Conservation (phyloP, 2,888 invertebrate genomes). For the Endomychus coccineus region DNA sequence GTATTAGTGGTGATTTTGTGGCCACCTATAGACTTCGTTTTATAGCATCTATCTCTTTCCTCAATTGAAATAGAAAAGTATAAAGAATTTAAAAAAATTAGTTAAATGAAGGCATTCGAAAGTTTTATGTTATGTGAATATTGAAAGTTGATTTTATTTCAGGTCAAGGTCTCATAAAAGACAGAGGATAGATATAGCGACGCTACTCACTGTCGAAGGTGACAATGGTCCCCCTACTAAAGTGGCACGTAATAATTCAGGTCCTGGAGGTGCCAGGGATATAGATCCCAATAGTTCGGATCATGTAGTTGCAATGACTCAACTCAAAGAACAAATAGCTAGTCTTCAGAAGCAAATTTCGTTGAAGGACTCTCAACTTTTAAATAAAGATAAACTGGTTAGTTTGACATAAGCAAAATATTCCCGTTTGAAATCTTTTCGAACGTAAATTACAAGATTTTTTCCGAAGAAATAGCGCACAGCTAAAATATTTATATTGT, state of each 20-base stretch:
- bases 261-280: conserved; percentile 43
- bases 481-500: too few species aligned
- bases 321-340: conserved; percentile 88
- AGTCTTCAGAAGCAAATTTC: conserved; percentile 80
- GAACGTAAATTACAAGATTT: too few species aligned
- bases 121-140: too few species aligned
- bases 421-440: not conserved
- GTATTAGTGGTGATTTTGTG: too few species aligned
- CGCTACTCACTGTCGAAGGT: conserved; percentile 44
- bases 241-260: conserved; percentile 42
- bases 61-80: too few species aligned
- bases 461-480: too few species aligned
- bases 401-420: conserved; percentile 24
- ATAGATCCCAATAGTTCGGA: conserved; percentile 82
- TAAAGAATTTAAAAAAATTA: too few species aligned
- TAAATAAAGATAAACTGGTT: conserved; percentile 88
- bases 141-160: too few species aligned
- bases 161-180: conserved; percentile 61
- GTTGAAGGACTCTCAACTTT: conserved; percentile 76
- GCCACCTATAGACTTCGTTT: too few species aligned
- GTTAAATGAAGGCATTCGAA: too few species aligned
- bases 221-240: conserved; percentile 48
- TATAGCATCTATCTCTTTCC: too few species aligned
- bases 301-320: conserved; percentile 90
- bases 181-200: conserved; percentile 55